Evolutionary conservation across 2,113 vertebrate species (phyloP), one percentile per base, ranked within the genome.

Genomic region (Eclectus roratus): DNA sequence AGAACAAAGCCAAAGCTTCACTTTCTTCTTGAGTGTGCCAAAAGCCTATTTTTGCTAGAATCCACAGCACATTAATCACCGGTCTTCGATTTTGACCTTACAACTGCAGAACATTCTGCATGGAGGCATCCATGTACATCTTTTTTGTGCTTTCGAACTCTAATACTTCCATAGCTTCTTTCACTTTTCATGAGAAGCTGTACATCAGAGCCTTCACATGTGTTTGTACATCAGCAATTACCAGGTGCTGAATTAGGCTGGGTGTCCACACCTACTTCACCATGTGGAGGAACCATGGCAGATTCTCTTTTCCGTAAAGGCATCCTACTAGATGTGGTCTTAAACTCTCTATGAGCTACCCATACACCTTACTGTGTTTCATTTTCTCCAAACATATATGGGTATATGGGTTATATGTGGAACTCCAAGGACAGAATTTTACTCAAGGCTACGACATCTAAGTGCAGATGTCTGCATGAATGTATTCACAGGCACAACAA

Each of bases 201-300:
- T 44, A 35, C 11, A 43, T 52, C 39, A 79, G 13, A 90, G 25
- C 18, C n/a, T 37, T 68, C 56, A 35, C 33, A 58, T 58, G n/a
- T 35, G 33, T 58, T 33, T 58, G 37, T 25, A 35, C 15, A 15
- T 3, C 2, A 2, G 33, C 37, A n/a, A 2, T 46, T n/a, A 28
- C 31, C 50, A 66, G 29, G 6, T 35, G 13, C 55, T 41, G n/a
- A 28, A 24, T 84, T 29, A 52, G 49, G 17, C 53, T 29, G 11
- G 8, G 8, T 58, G 20, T 71, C 44, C 17, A 60, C 35, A n/a
- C 17, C 19, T n/a, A 6, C 13, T 72, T 86, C 37, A 46, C 46
- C 7, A 10, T 41, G 35, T 0, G 0, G 33, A 77, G 44, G 39
- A 72, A 33, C 14, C 25, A 13, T 18, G 20, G 13, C 2, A 20